Percentiles rank a stretch among this genome's conserved stretches.
phyloP scores from a whole-genome alignment of 2,888 invertebrate species.

The Ceriagrion tenellum region DNA sequence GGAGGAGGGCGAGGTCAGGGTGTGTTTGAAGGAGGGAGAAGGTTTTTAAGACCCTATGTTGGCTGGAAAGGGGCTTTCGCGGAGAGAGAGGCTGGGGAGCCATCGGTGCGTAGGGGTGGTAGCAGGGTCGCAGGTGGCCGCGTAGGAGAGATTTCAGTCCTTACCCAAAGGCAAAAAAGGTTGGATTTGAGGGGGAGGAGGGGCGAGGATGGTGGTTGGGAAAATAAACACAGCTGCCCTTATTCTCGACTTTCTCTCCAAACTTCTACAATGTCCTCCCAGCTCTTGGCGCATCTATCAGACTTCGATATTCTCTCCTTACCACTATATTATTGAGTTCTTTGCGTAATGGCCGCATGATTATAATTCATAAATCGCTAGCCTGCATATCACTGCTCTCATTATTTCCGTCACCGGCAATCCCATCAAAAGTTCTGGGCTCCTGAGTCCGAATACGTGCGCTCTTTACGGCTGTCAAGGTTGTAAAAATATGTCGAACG shows the following conservation, averaged over 20 bases:
- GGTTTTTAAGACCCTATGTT: neutral
- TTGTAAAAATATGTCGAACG: no score
- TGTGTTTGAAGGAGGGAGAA: neutral
- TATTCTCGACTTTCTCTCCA: neutral
- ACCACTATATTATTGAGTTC: neutral
- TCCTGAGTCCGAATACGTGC: no score
- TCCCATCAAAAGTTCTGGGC: no score
- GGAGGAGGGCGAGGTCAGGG: neutral
- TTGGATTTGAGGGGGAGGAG: neutral
- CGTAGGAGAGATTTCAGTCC: conserved; percentile 26
- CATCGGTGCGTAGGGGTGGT: no score
- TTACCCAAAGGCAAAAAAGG: neutral
- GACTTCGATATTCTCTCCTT: neutral
- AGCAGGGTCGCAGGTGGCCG: neutral
- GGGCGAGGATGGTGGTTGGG: neutral
- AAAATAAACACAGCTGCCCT: conserved; percentile 30
- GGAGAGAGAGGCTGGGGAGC: neutral
- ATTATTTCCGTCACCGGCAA: no score
- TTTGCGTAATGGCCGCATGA: neutral
- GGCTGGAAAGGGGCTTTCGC: neutral
- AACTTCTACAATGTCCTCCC: neutral
- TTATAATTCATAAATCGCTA: neutral
- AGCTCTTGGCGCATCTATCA: neutral
- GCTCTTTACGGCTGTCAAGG: no score
- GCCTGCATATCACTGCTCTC: neutral